Evolutionary conservation across 2,113 vertebrate genomes (phyloP).

Genomic region (Lamprotornis superbus): DNA sequence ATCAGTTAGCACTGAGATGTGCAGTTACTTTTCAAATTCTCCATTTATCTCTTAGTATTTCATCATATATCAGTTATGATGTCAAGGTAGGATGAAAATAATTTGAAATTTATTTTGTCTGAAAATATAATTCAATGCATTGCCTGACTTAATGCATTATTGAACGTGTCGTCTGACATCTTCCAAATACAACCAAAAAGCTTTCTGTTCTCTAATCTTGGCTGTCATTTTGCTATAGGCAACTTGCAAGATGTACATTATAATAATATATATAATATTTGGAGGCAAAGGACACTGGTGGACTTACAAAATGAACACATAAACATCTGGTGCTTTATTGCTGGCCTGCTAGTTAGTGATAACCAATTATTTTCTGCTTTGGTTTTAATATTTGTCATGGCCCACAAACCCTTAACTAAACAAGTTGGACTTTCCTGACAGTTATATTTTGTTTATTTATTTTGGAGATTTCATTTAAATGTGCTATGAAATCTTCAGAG

Average conservation of each 20-base stretch:
- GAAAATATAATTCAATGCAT: neutral
- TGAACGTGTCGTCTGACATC: neutral
- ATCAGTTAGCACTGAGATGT: neutral
- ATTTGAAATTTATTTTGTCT: neutral
- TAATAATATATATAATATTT: neutral
- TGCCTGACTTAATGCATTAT: neutral
- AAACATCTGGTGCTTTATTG: neutral
- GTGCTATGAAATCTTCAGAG: neutral
- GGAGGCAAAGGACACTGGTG: neutral
- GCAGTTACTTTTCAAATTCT: constrained; percentile 40
- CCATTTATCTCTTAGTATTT: constrained; percentile 1
- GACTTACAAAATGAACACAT: constrained; percentile 24
- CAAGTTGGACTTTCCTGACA: neutral
- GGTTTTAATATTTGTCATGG: neutral
- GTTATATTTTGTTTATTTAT: neutral
- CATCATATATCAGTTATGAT: neutral
- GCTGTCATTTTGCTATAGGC: neutral
- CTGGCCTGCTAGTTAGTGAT: neutral
- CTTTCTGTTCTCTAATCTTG: neutral
- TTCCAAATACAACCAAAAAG: neutral
- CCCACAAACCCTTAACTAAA: neutral
- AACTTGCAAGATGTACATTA: neutral
- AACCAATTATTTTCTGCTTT: neutral
- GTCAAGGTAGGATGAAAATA: neutral
- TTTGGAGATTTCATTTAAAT: neutral